Evolutionary conservation across 1,140 invertebrate genomes (phyloP).

Genomic region (Hylaeus volcanicus): DNA sequence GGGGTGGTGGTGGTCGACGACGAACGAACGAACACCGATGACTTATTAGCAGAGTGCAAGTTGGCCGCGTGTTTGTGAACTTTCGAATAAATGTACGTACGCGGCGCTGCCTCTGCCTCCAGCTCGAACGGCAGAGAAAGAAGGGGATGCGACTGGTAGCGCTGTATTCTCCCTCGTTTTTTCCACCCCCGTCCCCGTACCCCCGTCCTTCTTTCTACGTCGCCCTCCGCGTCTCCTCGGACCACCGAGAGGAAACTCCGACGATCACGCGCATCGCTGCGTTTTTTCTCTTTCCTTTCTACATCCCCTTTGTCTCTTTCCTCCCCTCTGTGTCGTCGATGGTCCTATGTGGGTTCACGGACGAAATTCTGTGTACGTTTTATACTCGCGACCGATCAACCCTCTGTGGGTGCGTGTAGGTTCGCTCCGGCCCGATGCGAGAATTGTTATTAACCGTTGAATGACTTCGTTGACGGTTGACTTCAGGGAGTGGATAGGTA

Average conservation of each 20-base stretch:
- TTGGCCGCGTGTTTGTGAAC: constrained; percentile 55
- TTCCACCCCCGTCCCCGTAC: not conserved
- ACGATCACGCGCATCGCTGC: constrained; percentile 43
- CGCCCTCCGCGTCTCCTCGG: not conserved
- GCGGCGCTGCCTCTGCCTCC: constrained; percentile 13
- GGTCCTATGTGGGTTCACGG: constrained; percentile 5
- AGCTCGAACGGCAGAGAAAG: not conserved
- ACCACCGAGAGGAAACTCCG: constrained; percentile 45
- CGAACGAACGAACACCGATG: constrained; percentile 58
- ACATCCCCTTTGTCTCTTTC: too few relatives aligned
- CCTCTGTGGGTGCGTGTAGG: not conserved
- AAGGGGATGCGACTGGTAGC: constrained; percentile 11
- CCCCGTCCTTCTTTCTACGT: not conserved
- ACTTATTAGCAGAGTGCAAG: constrained; percentile 64
- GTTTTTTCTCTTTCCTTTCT: constrained; percentile 32
- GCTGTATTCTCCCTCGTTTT: constrained; percentile 25
- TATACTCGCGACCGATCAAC: constrained; percentile 12
- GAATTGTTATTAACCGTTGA: constrained; percentile 43
- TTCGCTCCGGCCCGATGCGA: constrained; percentile 17
- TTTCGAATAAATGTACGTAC: constrained; percentile 60
- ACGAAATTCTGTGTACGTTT: constrained; percentile 35
- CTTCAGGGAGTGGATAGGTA: too few relatives aligned
- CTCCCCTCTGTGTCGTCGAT: not conserved
- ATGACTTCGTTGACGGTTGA: too few relatives aligned
- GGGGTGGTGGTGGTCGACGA: constrained; percentile 48